phyloP scores from a whole-genome alignment of 2,888 invertebrate species.

The Ptychoptera contaminata region DNA sequence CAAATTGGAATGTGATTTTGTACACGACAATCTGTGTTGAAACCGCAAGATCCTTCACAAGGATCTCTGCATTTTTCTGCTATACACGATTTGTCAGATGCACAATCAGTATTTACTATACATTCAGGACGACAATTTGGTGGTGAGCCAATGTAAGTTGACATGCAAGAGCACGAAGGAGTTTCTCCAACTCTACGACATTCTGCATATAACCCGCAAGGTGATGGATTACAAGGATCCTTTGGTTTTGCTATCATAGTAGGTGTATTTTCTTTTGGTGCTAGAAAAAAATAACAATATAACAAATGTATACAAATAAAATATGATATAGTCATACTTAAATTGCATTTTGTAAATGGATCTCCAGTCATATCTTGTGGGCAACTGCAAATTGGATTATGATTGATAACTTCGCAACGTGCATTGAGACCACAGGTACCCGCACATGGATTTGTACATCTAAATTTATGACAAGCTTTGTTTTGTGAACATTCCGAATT shows the following conservation, averaged over 20 bases:
- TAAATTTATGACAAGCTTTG: conserved; percentile 66
- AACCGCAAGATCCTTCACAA: conserved; percentile 54
- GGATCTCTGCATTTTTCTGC: conserved; percentile 56
- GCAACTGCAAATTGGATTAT: conserved; percentile 70
- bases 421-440: conserved; percentile 67
- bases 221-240: conserved; percentile 56
- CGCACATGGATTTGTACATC: conserved; percentile 67
- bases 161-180: conserved; percentile 47
- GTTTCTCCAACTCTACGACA: conserved; percentile 43
- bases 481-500: conserved; percentile 67
- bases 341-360: conserved; percentile 60
- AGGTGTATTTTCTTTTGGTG: conserved; percentile 17
- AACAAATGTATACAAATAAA: not conserved
- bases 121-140: conserved; percentile 53
- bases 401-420: conserved; percentile 63
- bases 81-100: conserved; percentile 48
- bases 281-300: conserved; percentile 7
- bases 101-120: conserved; percentile 45
- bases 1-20: conserved; percentile 57
- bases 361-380: conserved; percentile 57
- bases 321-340: conserved; percentile 20
- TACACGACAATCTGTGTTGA: conserved; percentile 51
- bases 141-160: conserved; percentile 49
- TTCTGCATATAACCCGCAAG: conserved; percentile 53
- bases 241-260: conserved; percentile 18